Evolutionary conservation across 2,888 invertebrate species (phyloP), one percentile per base, ranked within the genome.

Genomic region (Eristalinus aeneus): DNA sequence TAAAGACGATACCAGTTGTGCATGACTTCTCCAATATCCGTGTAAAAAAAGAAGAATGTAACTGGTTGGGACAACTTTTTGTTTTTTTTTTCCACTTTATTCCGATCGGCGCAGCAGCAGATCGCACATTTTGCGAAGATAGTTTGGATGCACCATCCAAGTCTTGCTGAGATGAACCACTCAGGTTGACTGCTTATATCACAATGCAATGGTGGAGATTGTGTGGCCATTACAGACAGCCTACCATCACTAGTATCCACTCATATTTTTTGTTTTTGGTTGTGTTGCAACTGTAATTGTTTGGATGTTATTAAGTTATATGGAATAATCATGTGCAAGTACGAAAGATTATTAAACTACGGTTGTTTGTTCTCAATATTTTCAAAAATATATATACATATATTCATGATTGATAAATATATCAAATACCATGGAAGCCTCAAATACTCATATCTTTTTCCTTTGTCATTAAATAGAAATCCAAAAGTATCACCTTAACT

Each of bases 1-100:
- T 78, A 67, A 74, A 84, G 78, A 78, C 78, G 83, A 74, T 84
- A 78, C 83, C 78, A 84, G 74, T 83, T 79, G 79, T 79, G 76
- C 76, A 82, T 82, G 74, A 77, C 77, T 73, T 82, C 82, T 82
- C 65, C 77, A 83, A 82, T 61, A 83, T 83, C 82, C 82, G 77
- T 63, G 71, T 77, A 73, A 73, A 83, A 78, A 73, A 77, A 64
- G 61, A 77, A 76, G 73, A 83, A 68, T 83, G 72, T 68, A 73
- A 83, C 72, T 83, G 72, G 77, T 73, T 63, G 81, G 56, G 61
- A 73, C 77, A 56, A 56, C 73, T 73, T 83, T 71, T 56, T 56
- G 32, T 34, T 32, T 61, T 65, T 71, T 67, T 82, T 34, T 16
- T 34, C 77, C 64, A n/a, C 23, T 34, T 27, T 68, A 77, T 64